Conservation (phyloP, 1,140 invertebrate species). For the Aphis craccivora region DNA sequence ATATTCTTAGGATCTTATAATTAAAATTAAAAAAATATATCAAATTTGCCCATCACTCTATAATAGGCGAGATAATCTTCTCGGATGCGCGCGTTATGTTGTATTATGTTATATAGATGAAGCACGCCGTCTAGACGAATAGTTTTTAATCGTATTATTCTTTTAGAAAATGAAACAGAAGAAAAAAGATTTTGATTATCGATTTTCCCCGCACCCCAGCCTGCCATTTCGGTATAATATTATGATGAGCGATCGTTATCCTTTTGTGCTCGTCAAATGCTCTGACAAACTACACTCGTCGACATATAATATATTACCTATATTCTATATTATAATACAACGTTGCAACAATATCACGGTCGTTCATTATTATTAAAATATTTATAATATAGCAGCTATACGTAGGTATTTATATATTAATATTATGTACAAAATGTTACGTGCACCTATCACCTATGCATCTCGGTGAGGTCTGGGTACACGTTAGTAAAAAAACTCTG, state of each 20-base stretch:
- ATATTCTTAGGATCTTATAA: not conserved
- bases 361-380: not conserved
- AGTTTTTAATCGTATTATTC: not conserved
- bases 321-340: not conserved
- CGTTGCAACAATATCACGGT: not conserved
- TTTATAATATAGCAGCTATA: not conserved
- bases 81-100: not conserved
- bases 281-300: not conserved
- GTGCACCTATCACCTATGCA: not conserved
- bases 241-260: not conserved
- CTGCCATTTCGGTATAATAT: not conserved
- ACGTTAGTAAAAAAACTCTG: not conserved
- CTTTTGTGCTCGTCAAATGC: constrained; percentile 39
- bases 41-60: not conserved
- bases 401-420: not conserved
- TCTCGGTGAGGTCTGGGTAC: not conserved
- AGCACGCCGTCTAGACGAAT: not conserved
- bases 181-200: not conserved
- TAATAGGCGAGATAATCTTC: not conserved
- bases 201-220: not conserved
- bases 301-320: not conserved
- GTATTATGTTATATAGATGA: not conserved
- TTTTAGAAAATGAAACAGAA: not conserved
- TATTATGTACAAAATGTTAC: not conserved
- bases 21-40: not conserved